Base-by-base conservation (phyloP, 2,888 invertebrate genomes). In the Oligia latruncula region DNA sequence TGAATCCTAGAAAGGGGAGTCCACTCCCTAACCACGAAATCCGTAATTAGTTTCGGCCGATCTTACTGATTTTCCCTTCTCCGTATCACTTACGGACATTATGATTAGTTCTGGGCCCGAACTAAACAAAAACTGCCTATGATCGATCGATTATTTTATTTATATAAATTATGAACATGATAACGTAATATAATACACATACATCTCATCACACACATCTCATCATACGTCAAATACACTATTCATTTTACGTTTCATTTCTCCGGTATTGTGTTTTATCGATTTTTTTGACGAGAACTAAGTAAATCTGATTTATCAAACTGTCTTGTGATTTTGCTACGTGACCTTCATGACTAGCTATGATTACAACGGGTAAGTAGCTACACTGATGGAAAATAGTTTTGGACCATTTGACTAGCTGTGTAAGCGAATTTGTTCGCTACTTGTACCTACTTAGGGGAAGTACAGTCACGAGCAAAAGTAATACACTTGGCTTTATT, bases 191-290 rank as follows among this genome's bases (percentile, higher is more conserved):
- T 15, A n/a, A n/a, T n/a, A n/a, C n/a, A n/a, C n/a, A n/a, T n/a
- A n/a, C n/a, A n/a, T n/a, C n/a, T n/a, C n/a, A n/a, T n/a, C n/a
- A n/a, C n/a, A n/a, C n/a, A n/a, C n/a, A 55, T 55, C 11, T 35
- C 68, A 11, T 52, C 52, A 55, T 40, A 17, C 5, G 4, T 75
- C 60, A 55, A 62, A 62, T n/a, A 35, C 6, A 55, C 3, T 62
- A 40, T 55, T 67, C 17, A 80, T 80, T 82, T 46, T 60, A 20
- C 82, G 60, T 46, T 23, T 9, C 80, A 82, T 80, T 80, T 60
- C 6, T 23, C 35, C 29, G 29, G 29, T 29, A 29, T 78, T 67
- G 40, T 23, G 5, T 67, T 67, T 13, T 2, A 62, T 70, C 23
- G 20, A 52, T 20, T 20, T n/a, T 49, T 65, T 60, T 55, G 43